Evolutionary conservation across 2,797 vertebrate genomes (phyloP).

Genomic region (Ptychobarbus kaznakovi): DNA sequence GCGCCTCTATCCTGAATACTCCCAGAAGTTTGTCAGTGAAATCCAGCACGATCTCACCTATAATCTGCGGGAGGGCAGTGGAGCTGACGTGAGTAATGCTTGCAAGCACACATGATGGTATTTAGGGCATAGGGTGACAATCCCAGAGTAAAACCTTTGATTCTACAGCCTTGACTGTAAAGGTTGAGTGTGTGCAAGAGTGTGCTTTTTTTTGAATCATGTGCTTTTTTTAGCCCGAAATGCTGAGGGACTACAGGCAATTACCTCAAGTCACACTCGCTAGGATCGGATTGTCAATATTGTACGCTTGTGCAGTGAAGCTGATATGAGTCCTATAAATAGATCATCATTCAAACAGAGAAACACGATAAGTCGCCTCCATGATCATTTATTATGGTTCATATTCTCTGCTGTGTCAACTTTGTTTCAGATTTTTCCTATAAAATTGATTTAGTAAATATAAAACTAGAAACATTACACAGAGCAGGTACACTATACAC

Average conservation of each 20-base stretch:
- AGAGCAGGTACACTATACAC: neutral
- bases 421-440: neutral
- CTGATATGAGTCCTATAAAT: slow-evolving; percentile 22
- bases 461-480: neutral
- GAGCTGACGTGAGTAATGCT: slow-evolving; percentile 72
- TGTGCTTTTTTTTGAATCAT: slow-evolving; percentile 9
- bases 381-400: neutral
- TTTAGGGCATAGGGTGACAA: neutral
- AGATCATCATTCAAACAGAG: slow-evolving; percentile 9
- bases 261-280: no score
- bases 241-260: slow-evolving; percentile 13
- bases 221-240: no score
- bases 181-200: slow-evolving; percentile 10
- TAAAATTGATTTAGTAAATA: neutral
- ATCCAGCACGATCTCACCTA: slow-evolving; percentile 91
- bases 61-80: slow-evolving; percentile 85
- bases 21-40: slow-evolving; percentile 87
- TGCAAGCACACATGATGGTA: neutral
- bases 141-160: neutral
- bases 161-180: neutral
- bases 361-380: neutral
- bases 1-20: slow-evolving; percentile 87
- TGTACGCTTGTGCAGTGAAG: neutral
- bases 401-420: neutral
- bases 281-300: neutral